Evolutionary conservation across 2,888 invertebrate species (phyloP).

Genomic region (Thumatha senex): DNA sequence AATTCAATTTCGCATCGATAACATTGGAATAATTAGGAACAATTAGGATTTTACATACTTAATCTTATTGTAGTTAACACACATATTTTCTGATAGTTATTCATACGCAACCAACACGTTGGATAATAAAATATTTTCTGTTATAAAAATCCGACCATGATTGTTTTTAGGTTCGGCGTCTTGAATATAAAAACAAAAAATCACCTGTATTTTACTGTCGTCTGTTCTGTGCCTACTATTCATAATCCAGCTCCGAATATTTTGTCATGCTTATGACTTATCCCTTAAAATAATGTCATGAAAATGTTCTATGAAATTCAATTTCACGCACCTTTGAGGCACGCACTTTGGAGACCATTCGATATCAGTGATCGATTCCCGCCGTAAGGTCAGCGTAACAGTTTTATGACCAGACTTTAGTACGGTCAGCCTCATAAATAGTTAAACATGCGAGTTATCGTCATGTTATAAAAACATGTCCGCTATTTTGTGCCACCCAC

Average conservation of each 20-base stretch:
- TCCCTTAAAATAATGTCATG: neutral
- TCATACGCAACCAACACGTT: too few relatives aligned
- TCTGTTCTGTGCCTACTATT: too few relatives aligned
- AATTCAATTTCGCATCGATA: too few relatives aligned
- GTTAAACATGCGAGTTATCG: conserved; percentile 25
- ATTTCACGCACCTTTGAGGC: neutral
- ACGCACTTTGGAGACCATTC: neutral
- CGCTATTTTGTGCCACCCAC: neutral
- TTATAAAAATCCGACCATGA: too few relatives aligned
- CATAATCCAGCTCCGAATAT: too few relatives aligned
- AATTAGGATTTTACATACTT: too few relatives aligned
- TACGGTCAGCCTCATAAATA: conserved; percentile 35
- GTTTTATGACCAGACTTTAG: conserved; percentile 27
- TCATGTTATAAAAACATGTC: conserved; percentile 16
- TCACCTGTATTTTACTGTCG: too few relatives aligned
- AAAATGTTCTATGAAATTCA: neutral
- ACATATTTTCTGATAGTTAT: neutral
- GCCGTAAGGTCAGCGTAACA: conserved; percentile 28
- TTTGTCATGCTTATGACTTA: neutral
- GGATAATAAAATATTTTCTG: too few relatives aligned
- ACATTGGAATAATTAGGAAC: too few relatives aligned
- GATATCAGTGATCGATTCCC: conserved; percentile 2
- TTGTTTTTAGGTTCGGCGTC: too few relatives aligned
- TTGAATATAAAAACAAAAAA: too few relatives aligned
- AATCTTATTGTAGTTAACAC: neutral